Evolutionary conservation across 2,113 vertebrate genomes (phyloP), one percentile per base, ranked within the genome.

Genomic region (Varanus salvator): DNA sequence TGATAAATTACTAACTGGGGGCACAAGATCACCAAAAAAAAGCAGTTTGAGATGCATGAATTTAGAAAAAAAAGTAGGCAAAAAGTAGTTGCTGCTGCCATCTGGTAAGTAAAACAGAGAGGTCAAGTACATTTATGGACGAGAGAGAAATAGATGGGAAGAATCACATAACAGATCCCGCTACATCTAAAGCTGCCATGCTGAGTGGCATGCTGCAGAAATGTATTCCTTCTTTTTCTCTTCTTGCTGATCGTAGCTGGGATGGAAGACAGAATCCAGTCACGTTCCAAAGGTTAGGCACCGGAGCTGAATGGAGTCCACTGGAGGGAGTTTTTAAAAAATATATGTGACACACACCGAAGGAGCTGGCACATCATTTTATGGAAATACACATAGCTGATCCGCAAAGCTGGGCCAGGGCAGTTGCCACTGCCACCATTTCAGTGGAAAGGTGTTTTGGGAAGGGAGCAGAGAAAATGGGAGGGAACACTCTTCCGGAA

Each of bases 61-160:
- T 92, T 93, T 72, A 91, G 85, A 95, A 90, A 29, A 54, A 54
- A 95, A 87, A 84, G 92, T 91, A 92, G 92, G 2, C 0, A 90
- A 93, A 95, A 95, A 94, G 71, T 88, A 94, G 85, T 95, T 91
- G 88, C 87, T 95, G 87, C 78, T 92, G 83, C 87, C 92, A 93
- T 94, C 92, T 95, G 94, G 91, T 93, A 95, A 91, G 90, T 88
- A 95, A 94, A 90, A 64, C 17, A 92, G 75, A 85, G 75, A 95
- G 93, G 89, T 91, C 90, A 95, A 92, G 91, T 92, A 92, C 87
- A 94, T 93, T 84, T 88, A 93, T 86, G 91, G 90, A 92, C 88
- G 91, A 2, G 86, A 93, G 90, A 97, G 92, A 94, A 87, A 52
- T 85, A 93, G 91, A 93, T 81, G 69, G 93, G 87, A 90, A 48